Conservation (phyloP, 2,797 vertebrate genomes). For the Enteromius trimaculatus region DNA sequence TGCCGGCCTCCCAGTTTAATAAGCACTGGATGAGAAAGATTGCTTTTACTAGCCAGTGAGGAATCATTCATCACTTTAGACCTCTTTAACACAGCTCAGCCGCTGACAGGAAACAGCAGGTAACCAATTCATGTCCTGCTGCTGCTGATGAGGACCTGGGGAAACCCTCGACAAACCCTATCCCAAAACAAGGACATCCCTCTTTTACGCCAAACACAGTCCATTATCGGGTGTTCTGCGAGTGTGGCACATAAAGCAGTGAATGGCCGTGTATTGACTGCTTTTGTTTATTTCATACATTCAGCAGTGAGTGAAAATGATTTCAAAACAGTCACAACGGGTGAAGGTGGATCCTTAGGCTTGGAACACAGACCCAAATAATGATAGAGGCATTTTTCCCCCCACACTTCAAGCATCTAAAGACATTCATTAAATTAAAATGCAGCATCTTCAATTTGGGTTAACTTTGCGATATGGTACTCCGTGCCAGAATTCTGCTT, state of each 20-base stretch:
- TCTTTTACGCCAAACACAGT: conserved; percentile 3
- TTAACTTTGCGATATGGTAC: neutral
- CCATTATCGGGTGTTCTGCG: neutral
- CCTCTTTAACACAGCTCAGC: conserved; percentile 46
- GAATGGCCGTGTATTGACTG: conserved; percentile 12
- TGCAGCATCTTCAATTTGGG: neutral
- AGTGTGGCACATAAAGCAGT: conserved; percentile 12
- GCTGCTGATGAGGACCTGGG: conserved; percentile 39
- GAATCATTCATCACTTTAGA: conserved; percentile 56
- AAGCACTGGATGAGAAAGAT: conserved; percentile 50
- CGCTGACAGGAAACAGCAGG: conserved; percentile 55
- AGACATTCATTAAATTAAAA: neutral
- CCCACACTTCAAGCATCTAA: neutral
- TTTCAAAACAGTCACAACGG: neutral
- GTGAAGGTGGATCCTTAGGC: neutral
- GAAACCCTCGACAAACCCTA: conserved; percentile 30
- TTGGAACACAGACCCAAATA: neutral
- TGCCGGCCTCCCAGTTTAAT: conserved; percentile 50
- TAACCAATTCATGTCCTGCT: conserved; percentile 57
- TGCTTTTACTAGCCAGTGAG: conserved; percentile 46
- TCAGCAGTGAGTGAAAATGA: neutral
- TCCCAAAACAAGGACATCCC: conserved; percentile 45
- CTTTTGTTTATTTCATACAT: neutral
- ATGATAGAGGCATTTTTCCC: no score
- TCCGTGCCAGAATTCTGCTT: neutral